phyloP scores from a whole-genome alignment of 1,140 invertebrate genomes.

The Bombus soroeensis region DNA sequence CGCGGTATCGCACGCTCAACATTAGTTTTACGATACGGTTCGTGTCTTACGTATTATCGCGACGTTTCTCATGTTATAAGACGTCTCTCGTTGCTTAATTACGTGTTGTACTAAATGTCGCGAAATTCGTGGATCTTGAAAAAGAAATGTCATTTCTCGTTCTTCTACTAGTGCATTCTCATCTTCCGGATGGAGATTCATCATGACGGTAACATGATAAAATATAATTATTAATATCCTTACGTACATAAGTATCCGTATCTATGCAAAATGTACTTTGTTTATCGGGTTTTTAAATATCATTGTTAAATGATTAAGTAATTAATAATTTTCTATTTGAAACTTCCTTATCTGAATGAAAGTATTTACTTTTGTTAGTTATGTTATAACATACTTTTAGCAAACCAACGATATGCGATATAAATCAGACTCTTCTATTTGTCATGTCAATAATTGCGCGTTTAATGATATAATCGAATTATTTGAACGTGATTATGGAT shows the following conservation, averaged over 20 bases:
- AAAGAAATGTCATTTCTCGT: no score
- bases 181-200: no score
- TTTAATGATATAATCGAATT: no score
- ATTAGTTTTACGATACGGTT: neutral
- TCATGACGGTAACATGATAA: neutral
- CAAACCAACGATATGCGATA: no score
- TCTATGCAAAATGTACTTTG: no score
- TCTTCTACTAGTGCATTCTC: no score
- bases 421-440: no score
- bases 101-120: no score
- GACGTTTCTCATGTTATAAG: neutral
- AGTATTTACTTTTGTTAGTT: neutral
- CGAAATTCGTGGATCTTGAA: neutral
- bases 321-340: neutral
- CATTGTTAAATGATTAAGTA: neutral
- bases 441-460: no score
- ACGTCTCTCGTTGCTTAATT: neutral
- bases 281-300: neutral
- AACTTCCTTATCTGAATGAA: neutral
- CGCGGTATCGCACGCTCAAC: neutral
- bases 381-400: no score
- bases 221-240: neutral
- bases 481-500: neutral
- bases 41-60: neutral
- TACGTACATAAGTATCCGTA: neutral